phyloP scores from a whole-genome alignment of 2,888 invertebrate genomes.

The Coleophora flavipennella region DNA sequence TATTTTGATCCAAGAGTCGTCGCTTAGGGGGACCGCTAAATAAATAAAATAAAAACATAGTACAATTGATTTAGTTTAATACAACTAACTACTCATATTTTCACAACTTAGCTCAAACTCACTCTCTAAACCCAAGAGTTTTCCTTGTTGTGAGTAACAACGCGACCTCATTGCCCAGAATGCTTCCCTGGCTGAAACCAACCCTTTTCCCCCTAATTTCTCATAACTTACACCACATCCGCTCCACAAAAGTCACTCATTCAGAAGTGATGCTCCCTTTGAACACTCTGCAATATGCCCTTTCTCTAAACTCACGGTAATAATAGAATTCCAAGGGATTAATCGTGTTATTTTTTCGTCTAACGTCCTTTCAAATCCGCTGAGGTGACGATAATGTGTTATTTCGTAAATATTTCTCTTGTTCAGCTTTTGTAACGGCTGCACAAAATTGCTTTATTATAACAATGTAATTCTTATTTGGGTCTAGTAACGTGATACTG shows the following conservation, averaged over 20 bases:
- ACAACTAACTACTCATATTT: too few species aligned
- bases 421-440: slow-evolving; percentile 11
- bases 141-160: too few species aligned
- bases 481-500: slow-evolving; percentile 2
- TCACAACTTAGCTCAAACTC: too few species aligned
- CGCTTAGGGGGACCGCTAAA: too few species aligned
- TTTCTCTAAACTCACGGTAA: slow-evolving; percentile 54
- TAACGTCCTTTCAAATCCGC: slow-evolving; percentile 32
- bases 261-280: slow-evolving; percentile 47
- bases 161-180: too few species aligned
- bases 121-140: too few species aligned
- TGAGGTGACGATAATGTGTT: slow-evolving; percentile 45
- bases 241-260: slow-evolving; percentile 39
- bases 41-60: too few species aligned
- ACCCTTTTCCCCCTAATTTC: background rate
- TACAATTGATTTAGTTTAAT: too few species aligned
- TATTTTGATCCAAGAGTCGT: too few species aligned
- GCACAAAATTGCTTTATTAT: slow-evolving; percentile 17
- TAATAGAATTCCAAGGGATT: slow-evolving; percentile 45
- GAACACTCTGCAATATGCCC: slow-evolving; percentile 36
- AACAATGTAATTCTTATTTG: slow-evolving; percentile 5
- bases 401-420: slow-evolving; percentile 35
- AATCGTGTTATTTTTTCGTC: slow-evolving; percentile 57
- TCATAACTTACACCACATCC: slow-evolving; percentile 18
- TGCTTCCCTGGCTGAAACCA: slow-evolving; percentile 12